A percentile compares a stretch with the other conserved stretches of the same genome.
phyloP scores from a whole-genome alignment of 2,888 invertebrate genomes.

The Sinelater perroti region DNA sequence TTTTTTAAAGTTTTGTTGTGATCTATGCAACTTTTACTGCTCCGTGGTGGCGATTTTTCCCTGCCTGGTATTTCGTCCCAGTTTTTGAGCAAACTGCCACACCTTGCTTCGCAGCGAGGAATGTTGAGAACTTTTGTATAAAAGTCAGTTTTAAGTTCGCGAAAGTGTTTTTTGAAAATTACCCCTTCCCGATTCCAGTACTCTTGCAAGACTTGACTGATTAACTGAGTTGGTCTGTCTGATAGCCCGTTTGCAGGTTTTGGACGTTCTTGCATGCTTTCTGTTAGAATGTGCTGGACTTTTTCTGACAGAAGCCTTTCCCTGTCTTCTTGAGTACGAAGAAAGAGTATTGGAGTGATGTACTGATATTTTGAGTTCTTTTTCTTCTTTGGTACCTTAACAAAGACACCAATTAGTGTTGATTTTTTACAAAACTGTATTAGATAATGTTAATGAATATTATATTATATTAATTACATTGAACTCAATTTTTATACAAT shows the following conservation, averaged over 20 bases:
- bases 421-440: no score
- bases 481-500: no score
- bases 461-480: no score
- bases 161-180: conserved; percentile 38
- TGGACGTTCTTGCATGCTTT: conserved; percentile 24
- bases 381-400: conserved; percentile 41
- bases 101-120: conserved; percentile 56
- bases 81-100: conserved; percentile 66
- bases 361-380: conserved; percentile 54
- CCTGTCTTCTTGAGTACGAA: conserved; percentile 55
- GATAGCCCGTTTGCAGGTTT: background rate
- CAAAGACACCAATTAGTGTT: no score
- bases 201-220: conserved; percentile 39
- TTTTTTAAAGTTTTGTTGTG: background rate
- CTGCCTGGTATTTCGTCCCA: conserved; percentile 72
- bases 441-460: no score
- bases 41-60: conserved; percentile 59
- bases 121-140: conserved; percentile 52
- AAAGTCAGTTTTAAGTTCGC: conserved; percentile 36
- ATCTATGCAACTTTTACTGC: background rate
- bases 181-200: conserved; percentile 19
- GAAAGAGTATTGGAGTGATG: conserved; percentile 53
- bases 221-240: conserved; percentile 26
- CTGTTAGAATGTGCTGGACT: conserved; percentile 49
- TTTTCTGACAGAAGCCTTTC: conserved; percentile 52